Evolutionary conservation across 2,888 invertebrate species (phyloP), one percentile per base, ranked within the genome.

Genomic region (Pammene fasciana): DNA sequence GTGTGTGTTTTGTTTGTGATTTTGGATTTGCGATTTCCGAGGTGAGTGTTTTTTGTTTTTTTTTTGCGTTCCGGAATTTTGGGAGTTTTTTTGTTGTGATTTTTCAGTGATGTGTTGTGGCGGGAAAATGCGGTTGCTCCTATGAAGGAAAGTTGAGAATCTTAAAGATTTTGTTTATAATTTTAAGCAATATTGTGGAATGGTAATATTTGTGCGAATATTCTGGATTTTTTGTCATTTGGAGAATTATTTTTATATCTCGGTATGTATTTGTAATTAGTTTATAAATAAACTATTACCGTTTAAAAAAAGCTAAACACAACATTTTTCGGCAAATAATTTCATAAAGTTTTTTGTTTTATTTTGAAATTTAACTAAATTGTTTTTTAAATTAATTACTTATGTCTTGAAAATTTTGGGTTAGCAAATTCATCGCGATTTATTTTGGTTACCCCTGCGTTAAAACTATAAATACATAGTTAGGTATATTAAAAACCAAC

Each of bases 1-100:
- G 87, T 88, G 86, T 82, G 78, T 75, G 76, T 80, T 77, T 80
- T 62, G 62, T 80, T 64, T 68, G 61, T 71, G 72, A 18, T 71
- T 73, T 72, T 70, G 67, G 55, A 60, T 75, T 73, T 73, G 66
- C 64, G 73, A 65, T 71, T 72, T 46, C 57, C 6, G 38, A 56
- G 68, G 68, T 68, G 52, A 65, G 68, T 65, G 43, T 52, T 43
- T 52, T 26, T 26, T 26, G 26, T 26, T 38, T 57, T 52, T 55
- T 34, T 26, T 38, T 59, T 50, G 8, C 18, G 46, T 18, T 34
- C n/a, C 45, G 10, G n/a, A 38, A 11, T n/a, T 41, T 36, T 59
- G 1, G 38, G 3, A 36, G 34, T 60, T 14, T 54, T 6, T 7
- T 11, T 14, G 7, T 7, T 9, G 9, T 14, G 60, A 46, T 61